phyloP scores from a whole-genome alignment of 2,113 vertebrate genomes.

The Oryctolagus cuniculus region mOryCun1.1 NC_091435.1:72946001-72946500 shows the following conservation, averaged over 20 bases:
- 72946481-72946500: slow-evolving; percentile 56
- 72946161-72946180: neutral
- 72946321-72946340: neutral
- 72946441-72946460: slow-evolving; percentile 29
- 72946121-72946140: too few relatives aligned
- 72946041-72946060: too few relatives aligned
- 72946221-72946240: neutral
- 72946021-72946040: too few relatives aligned
- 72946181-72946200: neutral
- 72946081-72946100: too few relatives aligned
- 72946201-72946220: neutral
- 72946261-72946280: slow-evolving; percentile 3
- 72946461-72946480: slow-evolving; percentile 54
- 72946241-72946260: slow-evolving; percentile 7
- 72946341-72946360: neutral
- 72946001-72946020: too few relatives aligned
- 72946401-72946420: slow-evolving; percentile 28
- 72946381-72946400: neutral
- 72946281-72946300: neutral
- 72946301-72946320: neutral
- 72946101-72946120: too few relatives aligned
- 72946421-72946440: slow-evolving; percentile 47
- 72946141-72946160: too few relatives aligned
- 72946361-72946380: neutral
- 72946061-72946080: too few relatives aligned